phyloP scores from a whole-genome alignment of 1,140 invertebrate genomes.

The Chironomus tepperi region DNA sequence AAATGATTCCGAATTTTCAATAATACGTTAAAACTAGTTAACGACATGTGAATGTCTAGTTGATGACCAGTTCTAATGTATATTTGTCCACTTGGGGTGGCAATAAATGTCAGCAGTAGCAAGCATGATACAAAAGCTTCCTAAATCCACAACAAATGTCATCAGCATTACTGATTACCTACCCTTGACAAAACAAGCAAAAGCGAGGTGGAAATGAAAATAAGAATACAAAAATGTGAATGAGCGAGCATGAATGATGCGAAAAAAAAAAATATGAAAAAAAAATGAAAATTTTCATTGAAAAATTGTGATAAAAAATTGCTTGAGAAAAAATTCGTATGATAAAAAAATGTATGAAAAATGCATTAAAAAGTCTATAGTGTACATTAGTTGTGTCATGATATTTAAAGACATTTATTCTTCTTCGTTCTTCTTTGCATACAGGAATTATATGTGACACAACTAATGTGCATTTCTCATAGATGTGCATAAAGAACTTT shows the following conservation, averaged over 20 bases:
- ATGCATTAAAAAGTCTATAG: neutral
- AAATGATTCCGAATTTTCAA: too few relatives aligned
- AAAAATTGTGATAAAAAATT: neutral
- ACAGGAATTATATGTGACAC: neutral
- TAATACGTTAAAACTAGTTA: too few relatives aligned
- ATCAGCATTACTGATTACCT: too few relatives aligned
- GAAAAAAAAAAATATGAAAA: neutral
- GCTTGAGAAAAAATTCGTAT: constrained; percentile 12
- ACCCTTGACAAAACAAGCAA: too few relatives aligned
- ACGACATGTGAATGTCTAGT: too few relatives aligned
- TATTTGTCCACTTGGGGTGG: too few relatives aligned
- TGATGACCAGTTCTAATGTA: too few relatives aligned
- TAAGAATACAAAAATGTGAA: neutral
- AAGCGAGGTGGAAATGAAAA: too few relatives aligned
- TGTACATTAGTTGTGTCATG: constrained; percentile 2
- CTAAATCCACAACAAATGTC: too few relatives aligned
- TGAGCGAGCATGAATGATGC: neutral
- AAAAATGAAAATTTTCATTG: neutral
- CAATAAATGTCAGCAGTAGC: too few relatives aligned
- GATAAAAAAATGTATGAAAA: neutral
- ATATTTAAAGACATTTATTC: neutral
- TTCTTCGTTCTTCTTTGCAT: neutral
- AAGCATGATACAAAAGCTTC: too few relatives aligned
- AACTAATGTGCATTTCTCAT: neutral
- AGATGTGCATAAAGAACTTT: neutral